Evolutionary conservation across 2,888 invertebrate genomes (phyloP).

Genomic region (Drosophila setosimentum): DNA sequence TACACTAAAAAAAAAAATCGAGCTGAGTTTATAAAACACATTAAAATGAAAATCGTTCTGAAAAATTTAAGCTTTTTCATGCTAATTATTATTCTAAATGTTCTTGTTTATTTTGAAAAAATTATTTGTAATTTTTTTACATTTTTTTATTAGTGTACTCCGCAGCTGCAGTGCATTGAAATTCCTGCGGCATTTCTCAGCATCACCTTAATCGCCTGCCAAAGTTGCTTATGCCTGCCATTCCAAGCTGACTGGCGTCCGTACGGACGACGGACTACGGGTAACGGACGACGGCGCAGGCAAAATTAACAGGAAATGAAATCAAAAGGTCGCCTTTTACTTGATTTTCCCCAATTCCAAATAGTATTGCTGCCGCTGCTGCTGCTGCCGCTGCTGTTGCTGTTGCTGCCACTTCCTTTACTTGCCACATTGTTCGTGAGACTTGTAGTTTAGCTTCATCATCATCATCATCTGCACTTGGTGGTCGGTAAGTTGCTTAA

Average conservation of each 20-base stretch:
- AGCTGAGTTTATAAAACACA: neutral
- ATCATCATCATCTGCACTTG: conserved; percentile 64
- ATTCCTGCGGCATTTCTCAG: conserved; percentile 76
- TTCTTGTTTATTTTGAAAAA: no score
- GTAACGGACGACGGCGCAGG: conserved; percentile 31
- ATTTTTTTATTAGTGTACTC: neutral
- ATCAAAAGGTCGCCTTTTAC: conserved; percentile 79
- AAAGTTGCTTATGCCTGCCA: conserved; percentile 74
- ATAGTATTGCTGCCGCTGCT: conserved; percentile 20
- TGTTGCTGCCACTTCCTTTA: conserved; percentile 21
- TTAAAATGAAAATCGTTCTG: neutral
- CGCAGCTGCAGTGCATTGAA: conserved; percentile 63
- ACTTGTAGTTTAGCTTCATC: conserved; percentile 73
- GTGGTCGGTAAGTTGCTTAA: conserved; percentile 63
- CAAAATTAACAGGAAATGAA: conserved; percentile 81
- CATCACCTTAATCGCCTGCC: conserved; percentile 81
- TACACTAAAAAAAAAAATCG: neutral
- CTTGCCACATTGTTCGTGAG: conserved; percentile 60
- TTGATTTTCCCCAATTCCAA: conserved; percentile 75
- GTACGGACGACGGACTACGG: conserved; percentile 21
- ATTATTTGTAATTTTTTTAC: neutral
- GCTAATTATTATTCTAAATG: no score
- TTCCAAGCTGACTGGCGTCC: conserved; percentile 36
- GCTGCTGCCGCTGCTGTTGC: conserved; percentile 11
- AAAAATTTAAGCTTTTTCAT: neutral